These are phyloP conservation scores for Hippocampus mohnikei DNA, from an alignment of 2,113 vertebrate species.

Conservation along the genomic window DNA sequence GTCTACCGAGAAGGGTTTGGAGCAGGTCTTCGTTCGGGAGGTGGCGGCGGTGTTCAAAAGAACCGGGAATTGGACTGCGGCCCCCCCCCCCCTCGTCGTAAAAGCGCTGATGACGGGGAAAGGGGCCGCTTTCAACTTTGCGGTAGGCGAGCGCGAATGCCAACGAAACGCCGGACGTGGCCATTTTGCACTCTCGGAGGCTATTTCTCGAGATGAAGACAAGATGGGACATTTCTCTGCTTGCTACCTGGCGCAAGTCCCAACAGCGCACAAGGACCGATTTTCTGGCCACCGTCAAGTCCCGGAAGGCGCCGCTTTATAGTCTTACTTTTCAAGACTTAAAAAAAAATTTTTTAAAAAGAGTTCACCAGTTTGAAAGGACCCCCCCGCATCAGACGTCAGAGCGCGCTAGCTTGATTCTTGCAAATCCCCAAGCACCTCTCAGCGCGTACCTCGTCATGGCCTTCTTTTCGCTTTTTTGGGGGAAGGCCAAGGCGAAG, in stretches of 20 bases:
- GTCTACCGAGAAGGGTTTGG: background rate
- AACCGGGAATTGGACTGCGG: background rate
- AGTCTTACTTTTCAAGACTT: background rate
- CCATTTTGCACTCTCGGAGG: slow-evolving; percentile 7
- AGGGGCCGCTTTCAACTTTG: background rate
- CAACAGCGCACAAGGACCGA: background rate
- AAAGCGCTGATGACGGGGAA: background rate
- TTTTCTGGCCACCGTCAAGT: background rate
- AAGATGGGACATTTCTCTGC: slow-evolving; percentile 13
- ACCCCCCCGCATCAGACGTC: background rate
- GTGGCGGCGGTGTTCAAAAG: background rate
- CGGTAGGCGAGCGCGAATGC: too few species aligned
- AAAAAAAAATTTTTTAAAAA: background rate
- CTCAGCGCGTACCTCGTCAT: background rate
- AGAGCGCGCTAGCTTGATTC: background rate
- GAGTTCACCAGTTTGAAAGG: background rate
- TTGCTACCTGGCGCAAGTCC: slow-evolving; percentile 14
- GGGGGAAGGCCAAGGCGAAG: background rate
- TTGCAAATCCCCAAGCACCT: background rate
- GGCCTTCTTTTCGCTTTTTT: background rate
- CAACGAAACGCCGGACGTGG: background rate
- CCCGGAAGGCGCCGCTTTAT: background rate
- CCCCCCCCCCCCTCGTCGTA: background rate
- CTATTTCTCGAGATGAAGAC: slow-evolving; percentile 43
- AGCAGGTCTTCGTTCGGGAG: background rate